A percentile compares a stretch with the other conserved stretches of the same genome.
Evolutionary conservation across 2,113 vertebrate species (phyloP).

Genomic region (Notechis scutatus): DNA sequence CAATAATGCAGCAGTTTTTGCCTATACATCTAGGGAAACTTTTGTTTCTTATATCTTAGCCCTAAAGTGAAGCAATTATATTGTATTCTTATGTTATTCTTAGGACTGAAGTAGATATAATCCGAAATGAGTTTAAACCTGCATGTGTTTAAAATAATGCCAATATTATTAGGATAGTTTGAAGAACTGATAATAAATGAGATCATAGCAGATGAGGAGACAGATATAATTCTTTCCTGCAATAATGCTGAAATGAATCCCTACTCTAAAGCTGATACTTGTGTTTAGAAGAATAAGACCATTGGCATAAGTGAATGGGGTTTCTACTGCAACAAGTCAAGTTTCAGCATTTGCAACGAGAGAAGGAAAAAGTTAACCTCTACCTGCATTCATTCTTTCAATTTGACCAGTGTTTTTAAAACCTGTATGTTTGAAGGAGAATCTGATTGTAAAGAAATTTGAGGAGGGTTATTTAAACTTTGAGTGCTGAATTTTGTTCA

Average conservation of each 20-base stretch:
- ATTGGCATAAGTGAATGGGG: too few species aligned
- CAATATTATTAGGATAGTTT: not conserved
- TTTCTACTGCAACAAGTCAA: not conserved
- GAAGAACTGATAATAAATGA: not conserved
- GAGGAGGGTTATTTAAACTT: not conserved
- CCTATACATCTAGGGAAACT: not conserved
- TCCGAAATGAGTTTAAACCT: not conserved
- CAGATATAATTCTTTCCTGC: not conserved
- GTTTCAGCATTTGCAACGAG: not conserved
- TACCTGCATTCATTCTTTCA: not conserved
- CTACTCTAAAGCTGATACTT: not conserved
- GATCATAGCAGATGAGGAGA: not conserved
- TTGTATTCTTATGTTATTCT: not conserved
- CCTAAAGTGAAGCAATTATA: not conserved
- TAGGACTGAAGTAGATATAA: not conserved
- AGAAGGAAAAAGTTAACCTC: not conserved
- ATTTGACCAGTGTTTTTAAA: not conserved
- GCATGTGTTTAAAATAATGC: not conserved
- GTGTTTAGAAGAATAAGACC: not conserved
- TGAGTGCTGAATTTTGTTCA: constrained; percentile 9
- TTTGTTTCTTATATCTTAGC: not conserved
- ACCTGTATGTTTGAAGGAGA: not conserved
- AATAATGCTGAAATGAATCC: not conserved
- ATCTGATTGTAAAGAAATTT: not conserved
- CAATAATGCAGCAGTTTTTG: not conserved